Evolutionary conservation across 2,113 vertebrate genomes (phyloP).

Genomic region (Rhadina sibilatrix): DNA sequence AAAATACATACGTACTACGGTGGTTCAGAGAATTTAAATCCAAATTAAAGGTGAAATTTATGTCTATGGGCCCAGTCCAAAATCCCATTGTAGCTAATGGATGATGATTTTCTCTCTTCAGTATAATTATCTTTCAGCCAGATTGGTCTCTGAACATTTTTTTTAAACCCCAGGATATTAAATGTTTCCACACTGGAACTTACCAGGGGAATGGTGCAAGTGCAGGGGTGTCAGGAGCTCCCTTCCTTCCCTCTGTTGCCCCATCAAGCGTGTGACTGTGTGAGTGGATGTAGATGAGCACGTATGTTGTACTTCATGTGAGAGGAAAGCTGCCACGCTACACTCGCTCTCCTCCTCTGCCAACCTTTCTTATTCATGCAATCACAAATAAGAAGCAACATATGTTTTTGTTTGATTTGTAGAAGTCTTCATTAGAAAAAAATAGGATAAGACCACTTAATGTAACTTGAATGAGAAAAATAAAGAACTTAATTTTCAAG

Average conservation of each 20-base stretch:
- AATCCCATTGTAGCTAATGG: not conserved
- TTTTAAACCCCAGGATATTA: not conserved
- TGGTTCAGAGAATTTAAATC: not conserved
- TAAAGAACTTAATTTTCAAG: not conserved
- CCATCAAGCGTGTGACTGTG: fast-evolving
- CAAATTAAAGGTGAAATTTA: not conserved
- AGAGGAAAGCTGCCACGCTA: not conserved
- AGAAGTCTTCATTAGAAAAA: not conserved
- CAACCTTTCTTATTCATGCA: not conserved
- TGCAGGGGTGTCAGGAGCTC: not conserved
- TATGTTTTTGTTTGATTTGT: not conserved
- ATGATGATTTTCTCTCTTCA: not conserved
- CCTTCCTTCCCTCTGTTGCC: not conserved
- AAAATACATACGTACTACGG: not conserved
- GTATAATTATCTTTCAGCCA: not conserved
- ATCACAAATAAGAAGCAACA: not conserved
- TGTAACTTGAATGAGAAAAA: not conserved
- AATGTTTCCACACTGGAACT: not conserved
- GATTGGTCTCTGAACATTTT: not conserved
- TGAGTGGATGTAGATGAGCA: not conserved
- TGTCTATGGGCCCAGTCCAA: not conserved
- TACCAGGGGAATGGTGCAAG: not conserved
- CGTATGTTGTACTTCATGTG: fast-evolving
- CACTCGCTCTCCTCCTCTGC: not conserved
- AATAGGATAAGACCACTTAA: not conserved